Conservation (phyloP, 2,797 vertebrate genomes). For the Neosilurus mollespiculum region DNA sequence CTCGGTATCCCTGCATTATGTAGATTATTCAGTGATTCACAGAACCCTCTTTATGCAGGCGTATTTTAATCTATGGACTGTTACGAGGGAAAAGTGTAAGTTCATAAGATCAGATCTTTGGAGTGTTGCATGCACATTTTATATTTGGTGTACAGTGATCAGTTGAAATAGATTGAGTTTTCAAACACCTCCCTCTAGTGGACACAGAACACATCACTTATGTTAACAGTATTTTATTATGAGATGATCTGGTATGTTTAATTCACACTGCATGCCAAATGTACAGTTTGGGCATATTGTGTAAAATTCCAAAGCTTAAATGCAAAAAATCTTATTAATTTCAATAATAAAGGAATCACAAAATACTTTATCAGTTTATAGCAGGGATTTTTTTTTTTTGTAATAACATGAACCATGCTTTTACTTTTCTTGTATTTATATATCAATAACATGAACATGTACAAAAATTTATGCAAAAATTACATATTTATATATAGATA, state of each 20-base stretch:
- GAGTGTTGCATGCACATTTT: not conserved
- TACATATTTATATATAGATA: too few species aligned
- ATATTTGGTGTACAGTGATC: not conserved
- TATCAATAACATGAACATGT: too few species aligned
- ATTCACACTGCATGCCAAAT: not conserved
- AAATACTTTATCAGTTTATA: not conserved
- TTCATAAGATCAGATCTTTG: slow-evolving; percentile 10
- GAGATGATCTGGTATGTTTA: not conserved
- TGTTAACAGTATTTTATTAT: slow-evolving; percentile 10
- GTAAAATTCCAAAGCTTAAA: not conserved
- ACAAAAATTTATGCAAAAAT: too few species aligned
- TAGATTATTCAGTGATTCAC: not conserved
- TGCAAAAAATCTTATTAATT: too few species aligned
- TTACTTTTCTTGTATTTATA: not conserved
- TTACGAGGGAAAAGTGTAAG: not conserved
- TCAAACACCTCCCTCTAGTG: slow-evolving; percentile 74
- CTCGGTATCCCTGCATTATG: not conserved
- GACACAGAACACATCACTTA: slow-evolving; percentile 39
- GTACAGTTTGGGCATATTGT: not conserved
- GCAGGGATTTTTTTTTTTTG: not conserved
- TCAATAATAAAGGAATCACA: not conserved
- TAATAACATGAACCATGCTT: not conserved
- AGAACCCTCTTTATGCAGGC: not conserved
- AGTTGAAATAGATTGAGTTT: slow-evolving; percentile 59
- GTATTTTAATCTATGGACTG: not conserved